A percentile compares a stretch with the other conserved stretches of the same genome.
Conservation (phyloP, 2,113 vertebrate genomes). For the Rhombomys opimus region DNA sequence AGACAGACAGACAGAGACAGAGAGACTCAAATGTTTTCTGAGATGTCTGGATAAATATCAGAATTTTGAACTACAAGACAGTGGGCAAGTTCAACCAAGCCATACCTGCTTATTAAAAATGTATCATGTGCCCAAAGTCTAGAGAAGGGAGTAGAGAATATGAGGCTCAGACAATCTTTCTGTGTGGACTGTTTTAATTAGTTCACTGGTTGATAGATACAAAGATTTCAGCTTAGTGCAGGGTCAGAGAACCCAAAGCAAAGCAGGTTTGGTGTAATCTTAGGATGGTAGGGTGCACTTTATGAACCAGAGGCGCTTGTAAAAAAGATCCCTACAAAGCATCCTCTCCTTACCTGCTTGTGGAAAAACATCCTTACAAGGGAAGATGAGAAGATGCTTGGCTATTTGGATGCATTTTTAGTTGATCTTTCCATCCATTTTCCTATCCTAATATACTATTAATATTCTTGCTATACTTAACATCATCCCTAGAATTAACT, state of each 20-base stretch:
- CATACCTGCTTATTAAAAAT: conserved; percentile 52
- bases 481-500: not conserved
- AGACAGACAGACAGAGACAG: not conserved
- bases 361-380: not conserved
- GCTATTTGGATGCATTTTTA: not conserved
- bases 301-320: not conserved
- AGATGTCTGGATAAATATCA: conserved; percentile 51
- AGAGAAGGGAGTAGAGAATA: not conserved
- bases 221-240: not conserved
- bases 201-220: conserved; percentile 32
- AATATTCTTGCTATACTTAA: not conserved
- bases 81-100: conserved; percentile 48
- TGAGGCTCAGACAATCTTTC: not conserved
- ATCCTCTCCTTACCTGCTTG: not conserved
- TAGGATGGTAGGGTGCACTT: not conserved
- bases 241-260: not conserved
- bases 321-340: not conserved
- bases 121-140: not conserved
- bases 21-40: not conserved
- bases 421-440: not conserved
- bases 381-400: not conserved
- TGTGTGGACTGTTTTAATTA: conserved; percentile 25
- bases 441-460: not conserved
- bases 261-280: not conserved
- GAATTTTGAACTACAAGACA: not conserved